These are phyloP conservation scores for Margarornis squamiger DNA, from an alignment of 2,797 vertebrate genomes.

Conservation along the genomic window DNA sequence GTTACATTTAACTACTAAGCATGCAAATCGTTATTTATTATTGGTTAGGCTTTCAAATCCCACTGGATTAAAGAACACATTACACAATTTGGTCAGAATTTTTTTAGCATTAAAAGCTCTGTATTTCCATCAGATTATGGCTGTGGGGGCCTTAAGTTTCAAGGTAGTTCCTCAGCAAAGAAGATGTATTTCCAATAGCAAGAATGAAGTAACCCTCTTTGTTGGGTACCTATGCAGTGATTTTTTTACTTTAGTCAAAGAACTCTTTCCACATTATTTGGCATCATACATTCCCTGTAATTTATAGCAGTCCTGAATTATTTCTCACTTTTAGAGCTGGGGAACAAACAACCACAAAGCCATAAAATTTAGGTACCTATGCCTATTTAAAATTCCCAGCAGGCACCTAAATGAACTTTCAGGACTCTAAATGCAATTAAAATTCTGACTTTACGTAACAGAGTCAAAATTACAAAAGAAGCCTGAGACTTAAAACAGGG, in stretches of 20 bases:
- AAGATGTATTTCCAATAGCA: not conserved
- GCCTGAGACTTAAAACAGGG: not conserved
- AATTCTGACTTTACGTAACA: not conserved
- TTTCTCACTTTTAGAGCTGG: not conserved
- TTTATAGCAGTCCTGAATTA: not conserved
- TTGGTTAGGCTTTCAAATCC: not conserved
- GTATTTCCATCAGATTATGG: not conserved
- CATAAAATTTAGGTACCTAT: not conserved
- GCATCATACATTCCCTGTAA: not conserved
- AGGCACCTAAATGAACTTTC: not conserved
- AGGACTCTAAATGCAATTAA: not conserved
- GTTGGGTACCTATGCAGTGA: rapidly evolving
- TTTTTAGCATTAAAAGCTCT: not conserved
- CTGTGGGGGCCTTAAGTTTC: not conserved
- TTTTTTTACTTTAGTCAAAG: not conserved
- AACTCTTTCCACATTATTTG: not conserved
- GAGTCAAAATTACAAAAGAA: not conserved
- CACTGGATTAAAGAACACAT: not conserved
- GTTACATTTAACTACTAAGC: not conserved
- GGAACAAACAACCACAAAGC: not conserved
- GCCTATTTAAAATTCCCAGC: not conserved
- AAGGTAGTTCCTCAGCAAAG: not conserved
- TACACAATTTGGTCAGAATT: not conserved
- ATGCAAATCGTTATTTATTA: constrained; percentile 15
- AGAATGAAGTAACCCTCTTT: not conserved